Base-by-base conservation (phyloP, 2,113 vertebrate species). In the Microtus montanus region DNA sequence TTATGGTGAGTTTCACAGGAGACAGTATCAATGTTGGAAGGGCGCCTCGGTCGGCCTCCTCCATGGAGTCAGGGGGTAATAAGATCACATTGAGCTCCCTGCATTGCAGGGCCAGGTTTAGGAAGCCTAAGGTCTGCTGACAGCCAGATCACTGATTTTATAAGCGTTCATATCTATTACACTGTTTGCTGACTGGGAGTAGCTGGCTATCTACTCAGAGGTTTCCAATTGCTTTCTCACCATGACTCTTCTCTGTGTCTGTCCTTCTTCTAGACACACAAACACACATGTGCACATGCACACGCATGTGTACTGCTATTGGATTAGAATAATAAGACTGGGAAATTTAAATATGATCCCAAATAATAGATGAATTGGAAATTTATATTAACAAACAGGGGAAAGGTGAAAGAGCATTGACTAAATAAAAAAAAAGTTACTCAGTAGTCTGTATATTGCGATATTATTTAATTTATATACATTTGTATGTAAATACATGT, bases 341-440 rank as follows among this genome's bases (percentile, higher is more conserved):
- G 63, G 38, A 86, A 89, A 78, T 58, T 86, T 44, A 47, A 85
- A 33, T 90, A 85, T 71, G 47, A 71, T 61, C 5, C 26, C 66
- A 94, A 79, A n/a, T 66, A 90, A 61, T 80, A 90, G 24, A 44
- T 87, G 20, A 93, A 49, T 11, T 75, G 9, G n/a, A 91, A 92
- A 90, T 38, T 33, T 64, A 80, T 61, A 71, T 58, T 89, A 95
- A 74, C 26, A 68, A 84, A 41, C 30, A 54, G 80, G 82, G 84
- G 28, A 66, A 92, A 95, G 13, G 7, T 3, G 58, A n/a, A 35
- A 91, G n/a, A 78, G n/a, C 20, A 52, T 52, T 79, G 74, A 68
- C 70, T 79, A 1, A 73, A 71, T 63, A 14, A 92, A 35, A 77
- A 17, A 22, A 85, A 33, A 54, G 5, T 44, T 80, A 47, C 19